Evolutionary conservation across 2,113 vertebrate genomes (phyloP).

Genomic region (Chunga burmeisteri): DNA sequence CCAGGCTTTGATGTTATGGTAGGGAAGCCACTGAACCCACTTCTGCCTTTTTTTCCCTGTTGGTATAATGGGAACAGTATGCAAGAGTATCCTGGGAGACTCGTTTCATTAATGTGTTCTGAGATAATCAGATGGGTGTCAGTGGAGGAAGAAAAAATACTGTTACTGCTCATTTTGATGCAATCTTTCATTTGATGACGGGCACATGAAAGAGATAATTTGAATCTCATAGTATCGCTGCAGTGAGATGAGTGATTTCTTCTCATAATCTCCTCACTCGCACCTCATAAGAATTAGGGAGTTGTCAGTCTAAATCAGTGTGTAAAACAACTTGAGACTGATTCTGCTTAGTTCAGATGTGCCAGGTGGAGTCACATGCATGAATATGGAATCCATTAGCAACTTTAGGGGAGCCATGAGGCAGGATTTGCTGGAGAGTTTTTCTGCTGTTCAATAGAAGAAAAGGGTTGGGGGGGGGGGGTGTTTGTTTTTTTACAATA

Average conservation of each 20-base stretch:
- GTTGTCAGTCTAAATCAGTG: constrained; percentile 4
- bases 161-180: constrained; percentile 12
- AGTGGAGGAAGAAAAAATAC: constrained; percentile 20
- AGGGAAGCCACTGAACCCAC: constrained; percentile 7
- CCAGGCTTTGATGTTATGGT: neutral
- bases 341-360: neutral
- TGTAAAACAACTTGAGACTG: neutral
- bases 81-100: constrained; percentile 27
- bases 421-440: neutral
- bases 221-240: neutral
- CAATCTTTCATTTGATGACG: constrained; percentile 10
- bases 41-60: neutral
- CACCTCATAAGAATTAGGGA: constrained; percentile 60
- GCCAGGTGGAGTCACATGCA: neutral
- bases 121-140: constrained; percentile 38
- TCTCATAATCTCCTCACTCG: constrained; percentile 48
- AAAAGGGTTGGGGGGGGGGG: neutral
- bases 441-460: neutral
- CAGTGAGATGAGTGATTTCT: constrained; percentile 40
- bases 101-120: neutral
- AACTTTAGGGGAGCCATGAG: neutral
- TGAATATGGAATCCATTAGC: constrained; percentile 20
- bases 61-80: constrained; percentile 45
- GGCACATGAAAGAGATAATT: constrained; percentile 60
- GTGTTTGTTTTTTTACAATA: neutral